A percentile compares a stretch with the other conserved stretches of the same genome.
Conservation (phyloP, 1,140 invertebrate species). For the Hydropsyche tenuis region DNA sequence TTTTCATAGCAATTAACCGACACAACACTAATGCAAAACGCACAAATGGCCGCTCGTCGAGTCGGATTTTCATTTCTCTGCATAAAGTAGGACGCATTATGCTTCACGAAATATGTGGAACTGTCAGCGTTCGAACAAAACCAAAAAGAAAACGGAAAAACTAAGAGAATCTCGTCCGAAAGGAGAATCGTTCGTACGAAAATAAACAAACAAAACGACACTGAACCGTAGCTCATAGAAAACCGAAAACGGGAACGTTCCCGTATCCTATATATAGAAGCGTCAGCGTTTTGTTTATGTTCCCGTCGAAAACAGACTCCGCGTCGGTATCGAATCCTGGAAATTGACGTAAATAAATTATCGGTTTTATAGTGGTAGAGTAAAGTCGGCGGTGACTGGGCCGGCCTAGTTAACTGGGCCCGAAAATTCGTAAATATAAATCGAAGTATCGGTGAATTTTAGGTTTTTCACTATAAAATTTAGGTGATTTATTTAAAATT, state of each 20-base stretch:
- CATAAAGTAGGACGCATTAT: not conserved
- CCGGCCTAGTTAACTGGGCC: no score
- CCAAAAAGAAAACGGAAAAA: not conserved
- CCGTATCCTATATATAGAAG: not conserved
- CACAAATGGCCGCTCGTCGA: not conserved
- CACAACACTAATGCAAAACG: no score
- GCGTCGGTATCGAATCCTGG: no score
- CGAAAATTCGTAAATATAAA: no score
- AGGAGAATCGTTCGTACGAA: not conserved
- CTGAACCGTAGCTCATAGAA: not conserved
- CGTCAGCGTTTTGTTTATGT: not conserved
- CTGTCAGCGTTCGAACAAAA: not conserved
- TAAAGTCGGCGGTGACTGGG: no score
- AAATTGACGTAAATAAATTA: no score
- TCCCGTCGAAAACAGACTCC: no score
- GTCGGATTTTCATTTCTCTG: not conserved
- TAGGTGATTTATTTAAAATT: no score
- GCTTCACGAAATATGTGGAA: constrained; percentile 19
- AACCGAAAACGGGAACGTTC: not conserved
- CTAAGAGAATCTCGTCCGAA: not conserved
- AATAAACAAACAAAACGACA: not conserved
- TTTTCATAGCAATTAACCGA: not conserved
- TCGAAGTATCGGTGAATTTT: no score
- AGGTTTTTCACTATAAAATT: no score
- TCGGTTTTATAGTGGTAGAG: no score